Percentiles rank a stretch among this genome's conserved stretches.
Evolutionary conservation across 2,797 vertebrate species (phyloP).

Genomic region (Sebastes paucispinis): DNA sequence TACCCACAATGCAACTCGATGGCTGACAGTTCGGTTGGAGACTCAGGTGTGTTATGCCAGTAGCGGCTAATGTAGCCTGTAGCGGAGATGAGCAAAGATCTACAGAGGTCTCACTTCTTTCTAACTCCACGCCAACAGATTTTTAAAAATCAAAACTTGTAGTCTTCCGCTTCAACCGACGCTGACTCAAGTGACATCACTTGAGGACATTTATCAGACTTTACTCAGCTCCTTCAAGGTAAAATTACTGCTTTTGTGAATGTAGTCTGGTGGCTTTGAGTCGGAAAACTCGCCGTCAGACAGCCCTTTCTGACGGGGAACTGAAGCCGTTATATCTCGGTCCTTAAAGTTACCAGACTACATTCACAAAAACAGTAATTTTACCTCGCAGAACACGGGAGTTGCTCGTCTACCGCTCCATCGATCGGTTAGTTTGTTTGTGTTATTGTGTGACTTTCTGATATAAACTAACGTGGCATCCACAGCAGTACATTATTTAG

Average conservation of each 20-base stretch:
- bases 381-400: accelerated
- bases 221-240: neutral
- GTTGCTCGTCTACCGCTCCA: accelerated
- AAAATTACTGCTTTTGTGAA: too few species aligned
- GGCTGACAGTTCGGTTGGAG: neutral
- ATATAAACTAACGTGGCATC: accelerated
- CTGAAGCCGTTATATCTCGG: too few species aligned
- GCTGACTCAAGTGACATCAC: neutral
- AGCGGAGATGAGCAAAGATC: neutral
- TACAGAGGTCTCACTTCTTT: neutral
- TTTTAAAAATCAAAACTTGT: neutral
- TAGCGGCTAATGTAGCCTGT: neutral
- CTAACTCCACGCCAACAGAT: neutral
- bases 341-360: too few species aligned
- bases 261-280: too few species aligned
- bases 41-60: neutral
- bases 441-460: too few species aligned
- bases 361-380: too few species aligned
- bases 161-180: accelerated
- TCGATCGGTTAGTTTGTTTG: too few species aligned
- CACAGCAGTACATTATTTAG: too few species aligned
- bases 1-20: neutral
- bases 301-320: too few species aligned
- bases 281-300: too few species aligned
- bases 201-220: neutral